These are phyloP conservation scores for Nycticebus coucang DNA, from an alignment of 2,113 vertebrate species.

Conservation along the genomic window DNA sequence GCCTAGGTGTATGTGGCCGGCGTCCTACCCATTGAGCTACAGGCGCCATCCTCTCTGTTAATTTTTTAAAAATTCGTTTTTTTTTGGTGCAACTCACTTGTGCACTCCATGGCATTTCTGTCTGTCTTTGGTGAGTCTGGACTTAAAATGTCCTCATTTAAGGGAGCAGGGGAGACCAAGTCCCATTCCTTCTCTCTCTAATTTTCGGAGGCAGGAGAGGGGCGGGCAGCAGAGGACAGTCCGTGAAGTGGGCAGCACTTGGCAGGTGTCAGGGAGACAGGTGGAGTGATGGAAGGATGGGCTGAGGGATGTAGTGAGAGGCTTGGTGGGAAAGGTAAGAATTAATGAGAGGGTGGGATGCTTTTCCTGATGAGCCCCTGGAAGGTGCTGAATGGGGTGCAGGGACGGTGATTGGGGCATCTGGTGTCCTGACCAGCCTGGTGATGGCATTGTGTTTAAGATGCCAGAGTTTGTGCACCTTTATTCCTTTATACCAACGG, in stretches of 20 bases:
- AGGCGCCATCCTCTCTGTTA: neutral
- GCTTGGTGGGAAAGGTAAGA: neutral
- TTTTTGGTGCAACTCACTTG: neutral
- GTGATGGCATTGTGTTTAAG: neutral
- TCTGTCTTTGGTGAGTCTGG: neutral
- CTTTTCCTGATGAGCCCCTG: neutral
- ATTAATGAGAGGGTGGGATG: neutral
- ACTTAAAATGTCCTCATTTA: neutral
- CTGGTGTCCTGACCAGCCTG: neutral
- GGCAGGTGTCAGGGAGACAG: neutral
- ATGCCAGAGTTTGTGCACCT: neutral
- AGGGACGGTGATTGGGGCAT: neutral
- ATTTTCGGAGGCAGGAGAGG: neutral
- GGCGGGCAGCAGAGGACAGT: neutral
- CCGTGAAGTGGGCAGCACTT: too few relatives aligned
- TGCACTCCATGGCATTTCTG: neutral
- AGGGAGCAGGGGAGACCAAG: neutral
- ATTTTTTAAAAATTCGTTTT: neutral
- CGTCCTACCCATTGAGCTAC: neutral
- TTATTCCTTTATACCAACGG: neutral
- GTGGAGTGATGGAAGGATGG: neutral
- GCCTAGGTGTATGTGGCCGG: too few relatives aligned
- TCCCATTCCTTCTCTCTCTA: neutral
- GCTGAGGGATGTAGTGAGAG: neutral
- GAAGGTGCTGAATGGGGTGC: neutral